Conservation (phyloP, 1,140 invertebrate genomes). For the Bombus difficillimus region DNA sequence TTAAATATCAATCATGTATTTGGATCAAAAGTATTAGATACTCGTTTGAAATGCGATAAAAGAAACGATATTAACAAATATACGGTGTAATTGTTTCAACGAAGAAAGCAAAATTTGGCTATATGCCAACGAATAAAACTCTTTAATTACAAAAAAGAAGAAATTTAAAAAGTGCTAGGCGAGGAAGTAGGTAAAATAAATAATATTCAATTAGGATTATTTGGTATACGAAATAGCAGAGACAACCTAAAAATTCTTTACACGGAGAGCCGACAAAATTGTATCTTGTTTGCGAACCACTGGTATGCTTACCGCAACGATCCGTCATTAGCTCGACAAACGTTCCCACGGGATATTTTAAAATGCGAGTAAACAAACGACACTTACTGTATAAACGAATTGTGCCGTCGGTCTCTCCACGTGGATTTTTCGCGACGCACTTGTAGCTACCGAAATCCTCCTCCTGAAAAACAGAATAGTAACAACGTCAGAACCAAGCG, state of each 20-base stretch:
- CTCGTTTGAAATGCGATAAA: no score
- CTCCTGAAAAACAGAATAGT: slow-evolving; percentile 71
- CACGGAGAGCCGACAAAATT: no score
- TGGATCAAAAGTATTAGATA: no score
- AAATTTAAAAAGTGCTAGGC: neutral
- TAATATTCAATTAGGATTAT: neutral
- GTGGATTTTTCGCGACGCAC: slow-evolving; percentile 95
- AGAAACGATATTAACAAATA: no score
- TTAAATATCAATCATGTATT: no score
- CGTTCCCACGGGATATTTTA: slow-evolving; percentile 51
- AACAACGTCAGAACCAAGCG: neutral
- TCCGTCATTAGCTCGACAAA: slow-evolving; percentile 68
- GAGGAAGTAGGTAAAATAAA: no score
- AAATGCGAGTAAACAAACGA: slow-evolving; percentile 52
- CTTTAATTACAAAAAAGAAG: neutral
- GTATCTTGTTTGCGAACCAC: slow-evolving; percentile 3
- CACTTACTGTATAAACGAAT: slow-evolving; percentile 95
- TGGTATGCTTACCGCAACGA: slow-evolving; percentile 35
- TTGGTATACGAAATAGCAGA: neutral
- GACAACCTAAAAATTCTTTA: neutral
- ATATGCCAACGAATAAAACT: neutral
- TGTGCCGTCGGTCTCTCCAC: slow-evolving; percentile 95
- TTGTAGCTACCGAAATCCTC: slow-evolving; percentile 94
- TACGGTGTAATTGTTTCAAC: no score
- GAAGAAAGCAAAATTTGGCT: neutral